Evolutionary conservation across 2,797 vertebrate genomes (phyloP).

Genomic region (Cryptoblepharus egeriae): DNA sequence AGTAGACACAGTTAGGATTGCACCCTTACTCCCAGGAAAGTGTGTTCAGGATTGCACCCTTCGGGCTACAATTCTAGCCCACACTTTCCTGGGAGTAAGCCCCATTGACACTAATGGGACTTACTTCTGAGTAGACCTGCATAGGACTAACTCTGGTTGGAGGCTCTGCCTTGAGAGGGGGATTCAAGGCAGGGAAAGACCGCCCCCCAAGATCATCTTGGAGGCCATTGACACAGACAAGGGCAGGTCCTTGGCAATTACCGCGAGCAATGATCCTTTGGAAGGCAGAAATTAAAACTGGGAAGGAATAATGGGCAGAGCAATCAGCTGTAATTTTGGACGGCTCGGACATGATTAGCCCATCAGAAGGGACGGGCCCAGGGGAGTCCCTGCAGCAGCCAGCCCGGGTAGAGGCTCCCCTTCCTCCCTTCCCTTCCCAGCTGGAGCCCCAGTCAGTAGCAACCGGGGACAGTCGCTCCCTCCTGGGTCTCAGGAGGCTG

Average conservation of each 20-base stretch:
- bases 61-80: too few species aligned
- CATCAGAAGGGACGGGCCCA: constrained; percentile 79
- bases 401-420: neutral
- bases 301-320: constrained; percentile 92
- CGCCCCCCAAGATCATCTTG: constrained; percentile 53
- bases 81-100: too few species aligned
- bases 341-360: constrained; percentile 86
- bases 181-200: constrained; percentile 69
- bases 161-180: too few species aligned
- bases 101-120: too few species aligned
- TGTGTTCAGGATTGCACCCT: too few species aligned
- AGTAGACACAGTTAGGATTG: too few species aligned
- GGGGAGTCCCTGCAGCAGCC: constrained; percentile 58
- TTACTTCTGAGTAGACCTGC: too few species aligned
- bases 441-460: constrained; percentile 69
- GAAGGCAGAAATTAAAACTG: constrained; percentile 96
- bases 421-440: constrained; percentile 48
- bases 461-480: too few species aligned
- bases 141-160: too few species aligned
- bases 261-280: constrained; percentile 93
- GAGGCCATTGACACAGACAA: constrained; percentile 84
- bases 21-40: neutral
- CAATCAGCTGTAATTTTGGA: constrained; percentile 87
- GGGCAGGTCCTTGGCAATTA: constrained; percentile 94
- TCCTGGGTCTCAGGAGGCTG: too few species aligned